Evolutionary conservation across 2,888 invertebrate species (phyloP).

Genomic region (Harpalus rubripes): DNA sequence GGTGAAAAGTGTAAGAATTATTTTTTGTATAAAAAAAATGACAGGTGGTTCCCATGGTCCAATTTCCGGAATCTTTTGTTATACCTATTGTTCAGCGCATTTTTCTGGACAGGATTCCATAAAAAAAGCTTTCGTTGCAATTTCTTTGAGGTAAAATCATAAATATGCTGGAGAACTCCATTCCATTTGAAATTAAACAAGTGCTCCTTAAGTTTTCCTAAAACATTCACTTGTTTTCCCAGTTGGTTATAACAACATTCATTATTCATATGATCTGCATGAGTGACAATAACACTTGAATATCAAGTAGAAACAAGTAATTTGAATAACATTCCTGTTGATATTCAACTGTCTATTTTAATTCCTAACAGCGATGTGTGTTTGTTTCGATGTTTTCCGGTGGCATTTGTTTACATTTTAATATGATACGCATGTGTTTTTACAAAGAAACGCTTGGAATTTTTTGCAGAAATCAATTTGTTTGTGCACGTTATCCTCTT

Average conservation of each 20-base stretch:
- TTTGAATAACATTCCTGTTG: conserved; percentile 40
- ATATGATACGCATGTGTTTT: conserved; percentile 5
- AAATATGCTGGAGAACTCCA: too few species aligned
- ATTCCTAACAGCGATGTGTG: conserved; percentile 9
- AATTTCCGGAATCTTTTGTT: too few species aligned
- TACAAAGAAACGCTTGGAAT: neutral
- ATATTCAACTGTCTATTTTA: conserved; percentile 41
- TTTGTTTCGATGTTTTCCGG: conserved; percentile 31
- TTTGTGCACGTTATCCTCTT: neutral
- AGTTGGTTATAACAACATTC: conserved; percentile 23
- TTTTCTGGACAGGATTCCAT: too few species aligned
- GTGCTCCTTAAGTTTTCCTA: neutral
- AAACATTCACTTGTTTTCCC: conserved; percentile 30
- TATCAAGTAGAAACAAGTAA: conserved; percentile 37
- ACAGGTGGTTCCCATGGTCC: too few species aligned
- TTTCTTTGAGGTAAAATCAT: too few species aligned
- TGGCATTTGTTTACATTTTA: conserved; percentile 32
- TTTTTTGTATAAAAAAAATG: too few species aligned
- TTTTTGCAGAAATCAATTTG: conserved; percentile 23
- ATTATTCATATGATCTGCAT: conserved; percentile 1
- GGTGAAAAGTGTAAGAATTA: too few species aligned
- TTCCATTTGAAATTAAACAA: neutral
- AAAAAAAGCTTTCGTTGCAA: too few species aligned
- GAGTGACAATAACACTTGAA: conserved; percentile 37
- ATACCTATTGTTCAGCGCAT: too few species aligned